Percentiles rank a stretch among this genome's conserved stretches.
Evolutionary conservation across 2,888 invertebrate genomes (phyloP).

Genomic region (Philereme vetulata): DNA sequence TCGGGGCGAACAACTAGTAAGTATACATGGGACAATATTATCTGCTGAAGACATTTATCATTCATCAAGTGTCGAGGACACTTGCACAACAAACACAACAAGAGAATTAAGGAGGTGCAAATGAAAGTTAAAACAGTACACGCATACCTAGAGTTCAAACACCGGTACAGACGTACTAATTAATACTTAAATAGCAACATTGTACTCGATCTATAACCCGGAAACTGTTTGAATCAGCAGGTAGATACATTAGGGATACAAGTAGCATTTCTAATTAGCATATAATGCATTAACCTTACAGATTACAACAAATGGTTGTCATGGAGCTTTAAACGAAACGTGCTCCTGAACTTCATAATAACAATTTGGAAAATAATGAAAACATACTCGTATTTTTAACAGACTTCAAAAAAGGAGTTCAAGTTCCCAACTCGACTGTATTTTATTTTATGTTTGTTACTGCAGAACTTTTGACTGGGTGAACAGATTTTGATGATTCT

Average conservation of each 20-base stretch:
- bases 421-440: too few species aligned
- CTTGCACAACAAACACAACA: slow-evolving; percentile 6
- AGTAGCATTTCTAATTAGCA: slow-evolving; percentile 32
- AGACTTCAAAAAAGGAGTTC: too few species aligned
- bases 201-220: slow-evolving; percentile 46
- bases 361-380: too few species aligned
- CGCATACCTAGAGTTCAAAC: slow-evolving; percentile 53
- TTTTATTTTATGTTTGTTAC: too few species aligned
- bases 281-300: background rate
- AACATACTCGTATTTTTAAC: too few species aligned
- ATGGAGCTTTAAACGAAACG: too few species aligned
- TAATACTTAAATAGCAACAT: slow-evolving; percentile 61
- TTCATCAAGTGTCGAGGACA: slow-evolving; percentile 22
- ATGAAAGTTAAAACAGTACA: slow-evolving; percentile 48
- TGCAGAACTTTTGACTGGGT: too few species aligned
- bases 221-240: slow-evolving; percentile 43
- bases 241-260: slow-evolving; percentile 42
- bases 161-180: slow-evolving; percentile 60
- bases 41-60: too few species aligned
- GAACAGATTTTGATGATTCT: too few species aligned
- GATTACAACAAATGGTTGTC: too few species aligned
- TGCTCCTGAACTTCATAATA: too few species aligned
- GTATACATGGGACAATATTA: too few species aligned
- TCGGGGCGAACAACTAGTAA: background rate
- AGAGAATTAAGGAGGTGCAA: slow-evolving; percentile 26